Percentiles rank a stretch among this genome's conserved stretches.
Conservation (phyloP, 2,888 invertebrate genomes). For the Entomobrya proxima region DNA sequence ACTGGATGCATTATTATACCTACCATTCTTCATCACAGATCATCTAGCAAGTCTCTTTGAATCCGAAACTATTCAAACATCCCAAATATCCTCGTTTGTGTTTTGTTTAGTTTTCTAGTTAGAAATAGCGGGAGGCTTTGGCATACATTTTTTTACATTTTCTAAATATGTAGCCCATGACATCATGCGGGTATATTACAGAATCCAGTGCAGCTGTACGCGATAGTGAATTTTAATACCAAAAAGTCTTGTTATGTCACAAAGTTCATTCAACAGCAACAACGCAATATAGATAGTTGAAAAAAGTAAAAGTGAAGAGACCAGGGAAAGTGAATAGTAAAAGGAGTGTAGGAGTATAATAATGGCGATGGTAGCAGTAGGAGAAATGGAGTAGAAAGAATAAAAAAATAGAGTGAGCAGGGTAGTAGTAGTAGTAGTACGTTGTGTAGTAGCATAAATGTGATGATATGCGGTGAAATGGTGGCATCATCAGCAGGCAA, state of each 20-base stretch:
- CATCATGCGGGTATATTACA: background rate
- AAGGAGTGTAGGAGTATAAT: background rate
- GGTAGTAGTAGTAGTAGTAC: background rate
- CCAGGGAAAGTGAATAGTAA: background rate
- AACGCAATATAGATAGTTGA: background rate
- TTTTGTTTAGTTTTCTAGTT: background rate
- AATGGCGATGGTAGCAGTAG: background rate
- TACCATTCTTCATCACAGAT: slow-evolving; percentile 16
- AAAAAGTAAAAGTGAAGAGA: background rate
- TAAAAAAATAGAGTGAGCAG: background rate
- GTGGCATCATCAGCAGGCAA: slow-evolving; percentile 23
- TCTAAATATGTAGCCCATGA: background rate
- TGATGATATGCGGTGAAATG: slow-evolving; percentile 37
- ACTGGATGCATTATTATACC: background rate
- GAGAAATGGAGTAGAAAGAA: slow-evolving; percentile 24
- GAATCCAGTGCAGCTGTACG: background rate
- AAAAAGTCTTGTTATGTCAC: slow-evolving; percentile 13
- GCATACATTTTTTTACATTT: background rate
- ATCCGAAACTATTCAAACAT: slow-evolving; percentile 16
- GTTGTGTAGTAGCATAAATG: background rate
- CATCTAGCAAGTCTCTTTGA: slow-evolving; percentile 27
- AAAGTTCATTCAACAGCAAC: slow-evolving; percentile 25
- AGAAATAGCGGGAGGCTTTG: background rate
- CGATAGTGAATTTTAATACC: background rate
- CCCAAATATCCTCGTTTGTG: background rate